phyloP scores from a whole-genome alignment of 2,113 vertebrate genomes.

The Cavia aperea region DNA sequence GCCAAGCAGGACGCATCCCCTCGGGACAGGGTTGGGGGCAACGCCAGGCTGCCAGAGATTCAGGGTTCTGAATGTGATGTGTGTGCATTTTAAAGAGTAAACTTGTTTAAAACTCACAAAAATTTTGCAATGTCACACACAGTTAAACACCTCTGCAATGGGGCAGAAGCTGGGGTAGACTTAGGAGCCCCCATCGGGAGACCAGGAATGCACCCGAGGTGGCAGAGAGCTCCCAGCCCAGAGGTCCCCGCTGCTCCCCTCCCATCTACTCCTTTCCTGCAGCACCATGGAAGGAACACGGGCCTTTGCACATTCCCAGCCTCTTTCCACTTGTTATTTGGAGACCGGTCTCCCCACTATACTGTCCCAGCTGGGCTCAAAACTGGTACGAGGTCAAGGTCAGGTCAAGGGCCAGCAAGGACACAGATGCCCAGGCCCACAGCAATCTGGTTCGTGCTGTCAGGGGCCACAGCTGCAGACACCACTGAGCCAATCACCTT shows the following conservation, averaged over 20 bases:
- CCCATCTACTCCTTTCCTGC: neutral
- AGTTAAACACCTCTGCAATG: neutral
- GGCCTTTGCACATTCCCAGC: neutral
- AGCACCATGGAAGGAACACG: neutral
- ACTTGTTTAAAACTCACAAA: neutral
- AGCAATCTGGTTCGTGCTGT: neutral
- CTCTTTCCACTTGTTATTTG: neutral
- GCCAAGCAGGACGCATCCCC: too few relatives aligned
- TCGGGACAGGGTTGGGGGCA: neutral
- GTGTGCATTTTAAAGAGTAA: neutral
- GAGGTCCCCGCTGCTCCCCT: too few relatives aligned
- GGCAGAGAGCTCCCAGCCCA: too few relatives aligned
- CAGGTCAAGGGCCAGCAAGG: neutral
- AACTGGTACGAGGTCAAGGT: neutral
- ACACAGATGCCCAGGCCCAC: neutral
- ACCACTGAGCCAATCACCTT: neutral
- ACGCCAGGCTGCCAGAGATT: neutral
- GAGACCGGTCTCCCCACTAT: neutral
- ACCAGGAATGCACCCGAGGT: too few relatives aligned
- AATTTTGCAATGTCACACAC: neutral
- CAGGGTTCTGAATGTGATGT: neutral
- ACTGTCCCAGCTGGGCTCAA: neutral
- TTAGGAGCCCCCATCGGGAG: neutral
- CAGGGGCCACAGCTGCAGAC: neutral
- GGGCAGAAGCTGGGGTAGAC: too few relatives aligned